phyloP scores from a whole-genome alignment of 2,797 vertebrate genomes.

The Notolabrus celidotus region DNA sequence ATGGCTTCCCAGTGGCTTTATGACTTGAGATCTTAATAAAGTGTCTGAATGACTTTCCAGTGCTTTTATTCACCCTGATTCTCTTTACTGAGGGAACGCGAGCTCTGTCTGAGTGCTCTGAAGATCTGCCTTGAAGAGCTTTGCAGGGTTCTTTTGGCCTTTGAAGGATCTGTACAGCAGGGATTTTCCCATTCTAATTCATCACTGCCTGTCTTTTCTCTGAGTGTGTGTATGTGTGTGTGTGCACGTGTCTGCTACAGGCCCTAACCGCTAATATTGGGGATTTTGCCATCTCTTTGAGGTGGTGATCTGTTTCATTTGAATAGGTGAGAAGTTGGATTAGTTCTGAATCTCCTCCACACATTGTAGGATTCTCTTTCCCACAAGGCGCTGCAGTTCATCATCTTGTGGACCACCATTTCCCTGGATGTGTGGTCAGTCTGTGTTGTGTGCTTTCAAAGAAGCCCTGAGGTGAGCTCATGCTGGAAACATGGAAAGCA shows the following conservation, averaged over 20 bases:
- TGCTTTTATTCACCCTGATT: slow-evolving; percentile 56
- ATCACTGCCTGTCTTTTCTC: slow-evolving; percentile 66
- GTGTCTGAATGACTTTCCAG: slow-evolving; percentile 78
- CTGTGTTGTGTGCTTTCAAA: slow-evolving; percentile 35
- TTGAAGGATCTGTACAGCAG: slow-evolving; percentile 64
- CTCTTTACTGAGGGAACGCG: slow-evolving; percentile 50
- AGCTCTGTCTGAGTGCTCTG: slow-evolving; percentile 39
- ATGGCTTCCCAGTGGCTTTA: slow-evolving; percentile 76
- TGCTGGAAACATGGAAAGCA: slow-evolving; percentile 22
- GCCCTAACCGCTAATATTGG: slow-evolving; percentile 52
- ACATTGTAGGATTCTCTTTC: slow-evolving; percentile 50
- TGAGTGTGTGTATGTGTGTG: slow-evolving; percentile 45
- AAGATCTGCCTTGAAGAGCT: slow-evolving; percentile 77
- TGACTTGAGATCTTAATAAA: slow-evolving; percentile 82
- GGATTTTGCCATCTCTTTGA: slow-evolving; percentile 71
- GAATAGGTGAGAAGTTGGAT: slow-evolving; percentile 79
- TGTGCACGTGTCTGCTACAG: slow-evolving; percentile 44
- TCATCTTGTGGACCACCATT: slow-evolving; percentile 68
- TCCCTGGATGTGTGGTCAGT: slow-evolving; percentile 43
- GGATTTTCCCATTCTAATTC: slow-evolving; percentile 74
- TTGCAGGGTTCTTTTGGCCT: slow-evolving; percentile 75
- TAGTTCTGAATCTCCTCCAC: slow-evolving; percentile 57
- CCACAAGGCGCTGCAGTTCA: slow-evolving; percentile 58
- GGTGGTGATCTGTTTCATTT: slow-evolving; percentile 72
- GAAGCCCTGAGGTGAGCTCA: slow-evolving; percentile 55